Conservation (phyloP, 2,888 invertebrate species). For the Junonia oenone region DNA sequence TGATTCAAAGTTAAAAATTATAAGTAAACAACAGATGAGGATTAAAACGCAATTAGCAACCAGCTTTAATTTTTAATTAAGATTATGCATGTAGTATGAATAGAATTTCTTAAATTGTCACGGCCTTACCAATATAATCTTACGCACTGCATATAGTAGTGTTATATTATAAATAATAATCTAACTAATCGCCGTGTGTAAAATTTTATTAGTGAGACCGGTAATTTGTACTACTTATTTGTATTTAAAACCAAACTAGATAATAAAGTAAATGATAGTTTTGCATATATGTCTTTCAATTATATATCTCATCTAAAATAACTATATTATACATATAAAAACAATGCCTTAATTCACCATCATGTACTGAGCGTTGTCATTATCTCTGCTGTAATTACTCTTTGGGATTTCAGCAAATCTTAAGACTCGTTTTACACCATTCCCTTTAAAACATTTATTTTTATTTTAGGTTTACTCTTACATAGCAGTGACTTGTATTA, state of each 20-base stretch:
- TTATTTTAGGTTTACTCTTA: too few relatives aligned
- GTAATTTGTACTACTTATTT: slow-evolving; percentile 23
- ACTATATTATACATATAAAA: too few relatives aligned
- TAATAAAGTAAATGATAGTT: slow-evolving; percentile 36
- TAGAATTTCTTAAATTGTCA: background rate
- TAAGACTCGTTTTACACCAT: too few relatives aligned
- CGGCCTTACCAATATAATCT: slow-evolving; percentile 19
- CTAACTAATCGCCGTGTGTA: too few relatives aligned
- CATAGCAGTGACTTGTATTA: too few relatives aligned
- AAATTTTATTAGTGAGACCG: background rate
- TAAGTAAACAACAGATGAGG: background rate
- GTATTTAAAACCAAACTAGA: slow-evolving; percentile 65
- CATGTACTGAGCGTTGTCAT: too few relatives aligned
- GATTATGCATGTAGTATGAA: background rate
- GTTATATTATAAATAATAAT: too few relatives aligned
- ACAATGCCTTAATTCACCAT: too few relatives aligned
- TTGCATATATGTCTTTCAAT: slow-evolving; percentile 24
- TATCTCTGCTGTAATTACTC: too few relatives aligned
- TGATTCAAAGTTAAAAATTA: background rate
- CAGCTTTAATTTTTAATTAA: slow-evolving; percentile 3
- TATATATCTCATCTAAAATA: background rate
- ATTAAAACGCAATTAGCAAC: slow-evolving; percentile 1
- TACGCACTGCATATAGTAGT: slow-evolving; percentile 10
- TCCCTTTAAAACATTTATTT: too few relatives aligned
- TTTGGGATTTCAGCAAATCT: too few relatives aligned